A percentile compares a stretch with the other conserved stretches of the same genome.
Evolutionary conservation across 2,888 invertebrate genomes (phyloP).

Genomic region (Spatulosminthurus flaviceps): DNA sequence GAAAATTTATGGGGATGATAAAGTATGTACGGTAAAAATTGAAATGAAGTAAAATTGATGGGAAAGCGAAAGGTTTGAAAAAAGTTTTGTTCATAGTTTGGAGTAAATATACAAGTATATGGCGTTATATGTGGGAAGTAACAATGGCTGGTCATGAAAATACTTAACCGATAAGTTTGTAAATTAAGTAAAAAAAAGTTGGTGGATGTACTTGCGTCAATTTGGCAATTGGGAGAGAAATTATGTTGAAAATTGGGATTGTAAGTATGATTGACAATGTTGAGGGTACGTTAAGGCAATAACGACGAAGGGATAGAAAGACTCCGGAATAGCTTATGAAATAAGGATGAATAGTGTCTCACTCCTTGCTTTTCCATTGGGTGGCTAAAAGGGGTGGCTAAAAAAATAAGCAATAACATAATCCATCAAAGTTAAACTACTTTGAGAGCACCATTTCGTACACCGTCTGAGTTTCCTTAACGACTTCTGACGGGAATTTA

Average conservation of each 20-base stretch:
- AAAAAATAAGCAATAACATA: slow-evolving; percentile 32
- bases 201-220: background rate
- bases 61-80: background rate
- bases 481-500: slow-evolving; percentile 30
- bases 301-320: background rate
- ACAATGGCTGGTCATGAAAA: background rate
- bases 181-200: background rate
- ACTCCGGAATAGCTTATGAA: no score
- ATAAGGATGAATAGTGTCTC: no score
- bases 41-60: no score
- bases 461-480: background rate
- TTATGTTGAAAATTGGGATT: background rate
- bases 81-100: no score
- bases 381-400: background rate
- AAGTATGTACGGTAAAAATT: background rate
- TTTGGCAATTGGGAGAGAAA: background rate
- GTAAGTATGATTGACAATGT: background rate
- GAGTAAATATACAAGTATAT: no score
- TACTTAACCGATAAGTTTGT: background rate
- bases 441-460: slow-evolving; percentile 26
- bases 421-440: slow-evolving; percentile 43
- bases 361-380: background rate
- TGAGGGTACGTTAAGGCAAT: background rate
- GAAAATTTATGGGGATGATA: background rate
- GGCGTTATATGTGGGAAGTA: background rate